Evolutionary conservation across 2,888 invertebrate species (phyloP), one percentile per base, ranked within the genome.

Genomic region (Pseudococcus viburni): DNA sequence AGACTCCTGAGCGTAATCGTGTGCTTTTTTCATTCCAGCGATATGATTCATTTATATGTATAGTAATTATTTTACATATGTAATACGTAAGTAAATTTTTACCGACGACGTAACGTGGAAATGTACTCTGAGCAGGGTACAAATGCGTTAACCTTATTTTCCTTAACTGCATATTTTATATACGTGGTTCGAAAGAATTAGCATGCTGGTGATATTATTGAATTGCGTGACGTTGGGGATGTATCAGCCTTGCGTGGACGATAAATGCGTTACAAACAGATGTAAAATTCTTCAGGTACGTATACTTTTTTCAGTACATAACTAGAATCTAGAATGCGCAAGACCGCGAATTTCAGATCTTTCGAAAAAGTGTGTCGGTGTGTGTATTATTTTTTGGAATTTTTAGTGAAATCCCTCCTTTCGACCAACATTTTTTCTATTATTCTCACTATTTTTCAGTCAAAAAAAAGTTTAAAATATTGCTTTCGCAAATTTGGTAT

Each of bases 201-300:
- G 98, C 91, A 99, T 99, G 97, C 94, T 97, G 93, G 98, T 99
- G 90, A 99, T 99, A 91, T 93, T 99, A 90, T 94, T 99, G 91
- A 99, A 99, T 94, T 99, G 99, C 93, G 94, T 99, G 90, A 99
- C 99, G 17, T 94, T 99, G 91, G 99, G 99, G 89, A 99, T 99
- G 99, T 99, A 99, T 93, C 97, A 99, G 93, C 99, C 99, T 39
- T 99, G 99, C 92, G 96, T 97, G 91, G 99, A 98, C 92, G 97
- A 97, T 91, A 94, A 95, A 91, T 99, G 99, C 92, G 93, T 95
- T 90, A 95, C 96, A 90, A 96, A 96, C 92, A 94, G 97, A 91
- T 97, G 97, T 93, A 95, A 96, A 93, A 96, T 97, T 92, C 93
- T 97, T 91, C 96, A 97, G 95, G 97, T 97, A 92, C 93, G 93